Evolutionary conservation across 2,797 vertebrate genomes (phyloP), one percentile per base, ranked within the genome.

Genomic region (Catamblyrhynchus diadema): DNA sequence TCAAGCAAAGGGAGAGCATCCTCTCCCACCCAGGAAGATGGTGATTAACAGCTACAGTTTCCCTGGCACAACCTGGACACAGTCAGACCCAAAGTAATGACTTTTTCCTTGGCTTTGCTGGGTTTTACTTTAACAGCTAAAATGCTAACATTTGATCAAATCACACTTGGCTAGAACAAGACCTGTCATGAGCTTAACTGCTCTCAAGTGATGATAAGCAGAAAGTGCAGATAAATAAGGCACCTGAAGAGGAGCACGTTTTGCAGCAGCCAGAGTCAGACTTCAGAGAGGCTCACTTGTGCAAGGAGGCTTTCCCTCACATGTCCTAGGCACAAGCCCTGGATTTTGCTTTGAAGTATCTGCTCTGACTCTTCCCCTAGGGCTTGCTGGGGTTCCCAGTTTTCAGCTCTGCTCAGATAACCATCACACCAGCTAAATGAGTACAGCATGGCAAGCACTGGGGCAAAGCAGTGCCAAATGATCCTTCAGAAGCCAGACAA

Each of bases 331-430:
- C 28, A 81, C 10, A 57, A 44, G n/a, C 27, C 45, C 7, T 4
- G 30, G 32, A 20, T 74, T 94, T 74, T 57, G 35, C 87, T 94
- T 82, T 83, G 69, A 83, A 78, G 53, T 30, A 10, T 32, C 75
- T 86, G 65, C 48, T 82, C 39, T 88, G 57, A 53, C 45, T 93
- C 33, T 87, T 60, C 81, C 79, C 66, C 45, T 44, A 45, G 48
- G 81, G 27, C 72, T 88, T 32, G 23, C 41, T 50, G 78, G 54
- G 30, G 48, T 73, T 87, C 71, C 48, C 33, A 56, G 64, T 47
- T 62, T 65, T 18, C 83, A 86, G 51, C 41, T 70, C 67, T 57
- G 67, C 67, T 82, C 44, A 87, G 89, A 96, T 89, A 96, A 88
- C 18, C 56, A 88, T 86, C 87, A 28, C 17, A 28, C 7, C 1